A percentile compares a stretch with the other conserved stretches of the same genome.
These are phyloP conservation scores for Ormyrus rosae DNA, from an alignment of 2,888 invertebrate genomes.

Conservation along the genomic window DNA sequence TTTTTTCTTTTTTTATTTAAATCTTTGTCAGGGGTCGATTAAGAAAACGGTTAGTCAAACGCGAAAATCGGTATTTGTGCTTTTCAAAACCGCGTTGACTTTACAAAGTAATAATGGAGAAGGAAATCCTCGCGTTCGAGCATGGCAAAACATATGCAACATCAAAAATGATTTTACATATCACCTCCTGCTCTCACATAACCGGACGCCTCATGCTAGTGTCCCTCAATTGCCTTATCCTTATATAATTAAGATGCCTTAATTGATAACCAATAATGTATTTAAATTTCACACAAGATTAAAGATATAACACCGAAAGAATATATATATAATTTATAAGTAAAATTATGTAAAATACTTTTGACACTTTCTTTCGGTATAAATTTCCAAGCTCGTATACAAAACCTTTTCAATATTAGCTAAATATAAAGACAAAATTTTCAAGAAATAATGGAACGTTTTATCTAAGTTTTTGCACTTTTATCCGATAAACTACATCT, in stretches of 20 bases:
- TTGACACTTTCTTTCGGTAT: background rate
- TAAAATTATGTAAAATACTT: conserved; percentile 23
- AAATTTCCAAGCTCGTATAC: conserved; percentile 11
- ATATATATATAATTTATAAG: conserved; percentile 47
- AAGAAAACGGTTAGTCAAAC: conserved; percentile 2
- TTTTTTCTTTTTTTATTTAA: conserved; percentile 39
- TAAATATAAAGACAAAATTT: conserved; percentile 13
- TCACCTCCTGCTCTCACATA: conserved; percentile 5
- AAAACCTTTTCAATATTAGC: conserved; percentile 7
- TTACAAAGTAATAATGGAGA: conserved; percentile 47
- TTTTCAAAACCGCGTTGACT: background rate
- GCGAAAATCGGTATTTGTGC: conserved; percentile 24
- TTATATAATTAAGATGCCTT: background rate
- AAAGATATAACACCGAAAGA: conserved; percentile 31
- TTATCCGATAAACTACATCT: conserved; percentile 37
- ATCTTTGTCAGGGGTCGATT: conserved; percentile 29
- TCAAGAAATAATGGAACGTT: conserved; percentile 45
- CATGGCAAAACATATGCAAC: conserved; percentile 51
- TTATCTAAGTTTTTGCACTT: conserved; percentile 45
- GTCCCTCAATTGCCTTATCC: conserved; percentile 16
- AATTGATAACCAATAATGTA: conserved; percentile 20
- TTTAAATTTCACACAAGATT: conserved; percentile 30
- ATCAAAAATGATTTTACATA: conserved; percentile 40
- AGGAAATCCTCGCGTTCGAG: conserved; percentile 50
- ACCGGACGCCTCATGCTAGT: conserved; percentile 2